Percentiles rank a stretch among this genome's conserved stretches.
These are phyloP conservation scores for Nipponia nippon DNA, from an alignment of 2,113 vertebrate species.

Conservation along the genomic window DNA sequence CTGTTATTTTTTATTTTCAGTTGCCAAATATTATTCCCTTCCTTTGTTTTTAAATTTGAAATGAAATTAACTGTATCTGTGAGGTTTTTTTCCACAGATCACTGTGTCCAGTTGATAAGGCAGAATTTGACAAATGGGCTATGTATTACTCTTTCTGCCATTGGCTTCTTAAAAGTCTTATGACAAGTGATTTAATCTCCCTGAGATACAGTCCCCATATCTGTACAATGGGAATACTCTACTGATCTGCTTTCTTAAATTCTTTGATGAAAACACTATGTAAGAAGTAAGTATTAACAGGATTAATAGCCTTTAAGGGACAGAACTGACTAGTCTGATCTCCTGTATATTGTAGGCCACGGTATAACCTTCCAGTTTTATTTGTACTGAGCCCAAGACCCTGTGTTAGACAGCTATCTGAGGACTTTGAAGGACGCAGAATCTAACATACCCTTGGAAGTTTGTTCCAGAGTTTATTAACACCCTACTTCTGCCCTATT, in stretches of 20 bases:
- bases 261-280: background rate
- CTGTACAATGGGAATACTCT: background rate
- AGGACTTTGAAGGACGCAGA: background rate
- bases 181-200: background rate
- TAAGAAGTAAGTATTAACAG: background rate
- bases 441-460: background rate
- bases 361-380: background rate
- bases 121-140: background rate
- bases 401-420: background rate
- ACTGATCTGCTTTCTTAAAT: background rate
- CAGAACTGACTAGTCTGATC: background rate
- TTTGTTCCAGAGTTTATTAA: background rate
- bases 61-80: background rate
- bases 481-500: background rate
- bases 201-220: background rate
- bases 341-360: background rate
- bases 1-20: background rate
- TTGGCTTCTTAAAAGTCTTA: background rate
- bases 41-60: background rate
- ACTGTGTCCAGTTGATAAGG: background rate
- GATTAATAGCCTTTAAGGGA: background rate
- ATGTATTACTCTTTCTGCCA: background rate
- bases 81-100: background rate
- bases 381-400: background rate
- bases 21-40: background rate